These are phyloP conservation scores for Aselliscus stoliczkanus DNA, from an alignment of 2,797 vertebrate species.

Conservation along the genomic window DNA sequence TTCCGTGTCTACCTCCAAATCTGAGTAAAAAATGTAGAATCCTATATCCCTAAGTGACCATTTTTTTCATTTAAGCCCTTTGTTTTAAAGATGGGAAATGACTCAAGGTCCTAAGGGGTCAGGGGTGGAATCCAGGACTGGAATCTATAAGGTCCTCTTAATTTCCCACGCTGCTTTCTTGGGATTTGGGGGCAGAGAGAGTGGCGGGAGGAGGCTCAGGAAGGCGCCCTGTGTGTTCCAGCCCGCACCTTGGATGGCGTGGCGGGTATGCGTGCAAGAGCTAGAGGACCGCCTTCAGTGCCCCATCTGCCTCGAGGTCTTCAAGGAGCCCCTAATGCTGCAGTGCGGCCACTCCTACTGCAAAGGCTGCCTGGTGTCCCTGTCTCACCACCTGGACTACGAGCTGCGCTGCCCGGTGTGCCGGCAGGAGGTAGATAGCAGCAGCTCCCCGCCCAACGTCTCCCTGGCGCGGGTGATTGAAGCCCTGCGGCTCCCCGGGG, in stretches of 20 bases:
- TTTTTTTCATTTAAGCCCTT: neutral
- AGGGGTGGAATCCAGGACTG: neutral
- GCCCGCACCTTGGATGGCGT: conserved; percentile 72
- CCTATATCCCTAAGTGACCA: neutral
- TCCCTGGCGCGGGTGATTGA: conserved; percentile 84
- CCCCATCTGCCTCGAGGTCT: conserved; percentile 86
- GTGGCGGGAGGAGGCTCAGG: neutral
- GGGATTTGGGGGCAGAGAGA: neutral
- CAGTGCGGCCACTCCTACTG: conserved; percentile 87
- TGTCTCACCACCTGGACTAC: conserved; percentile 76
- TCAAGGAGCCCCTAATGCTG: conserved; percentile 85
- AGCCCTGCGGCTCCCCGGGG: conserved; percentile 74
- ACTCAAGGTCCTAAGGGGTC: neutral
- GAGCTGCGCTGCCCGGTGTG: conserved; percentile 87
- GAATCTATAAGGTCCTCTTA: neutral
- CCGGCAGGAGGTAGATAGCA: conserved; percentile 81
- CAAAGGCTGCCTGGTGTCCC: conserved; percentile 81
- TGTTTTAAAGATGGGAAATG: neutral
- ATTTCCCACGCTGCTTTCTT: neutral
- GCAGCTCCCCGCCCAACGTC: conserved; percentile 83
- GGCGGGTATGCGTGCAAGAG: conserved; percentile 72
- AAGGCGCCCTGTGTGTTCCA: neutral
- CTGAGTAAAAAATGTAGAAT: neutral
- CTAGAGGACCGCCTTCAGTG: conserved; percentile 85
- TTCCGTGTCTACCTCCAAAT: neutral